Evolutionary conservation across 2,888 invertebrate species (phyloP), one percentile per base, ranked within the genome.

Genomic region (Lumbricus terrestris): DNA sequence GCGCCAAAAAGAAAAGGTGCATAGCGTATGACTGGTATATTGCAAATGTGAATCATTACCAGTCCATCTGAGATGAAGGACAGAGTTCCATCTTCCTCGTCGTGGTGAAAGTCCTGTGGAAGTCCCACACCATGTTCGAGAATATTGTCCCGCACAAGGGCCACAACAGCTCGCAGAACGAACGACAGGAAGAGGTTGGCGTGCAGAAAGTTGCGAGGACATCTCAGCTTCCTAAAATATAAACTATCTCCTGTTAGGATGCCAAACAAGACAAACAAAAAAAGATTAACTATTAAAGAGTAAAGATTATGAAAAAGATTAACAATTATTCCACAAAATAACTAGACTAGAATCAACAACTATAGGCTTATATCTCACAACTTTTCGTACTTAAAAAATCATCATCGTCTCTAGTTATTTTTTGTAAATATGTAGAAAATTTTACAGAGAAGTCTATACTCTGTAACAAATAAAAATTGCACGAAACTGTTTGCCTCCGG

Each of bases 141-240:
- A 13, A 96, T 93, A 13, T 95, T 92, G 93, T 96, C 95, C 94
- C 96, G 96, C 40, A 96, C 93, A 11, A 96, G 94, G 1, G 95
- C 95, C 94, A 96, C 96, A 90, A 96, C 95, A 0, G 96, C 96
- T 90, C 96, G 95, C 82, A 96, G 95, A 92, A 96, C 96, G 94
- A 96, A 96, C 0, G 96, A 96, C 0, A 96, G 96, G 93, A 96
- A 96, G 88, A 96, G 95, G 93, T 96, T 96, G 95, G 96, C 96
- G 94, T 96, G 96, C 0, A 96, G 95, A 92, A 96, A 96, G 93
- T 96, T 96, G 92, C 96, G 95, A 4, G 96, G 96, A 93, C 96
- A 96, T 92, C 96, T 96, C 88, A 96, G 94, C 93, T 96, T 96
- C 94, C 96, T 96, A 93, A 88, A 82, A 23, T 37, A 83, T 40